Evolutionary conservation across 2,797 vertebrate species (phyloP).

Genomic region (Pipistrellus kuhlii): DNA sequence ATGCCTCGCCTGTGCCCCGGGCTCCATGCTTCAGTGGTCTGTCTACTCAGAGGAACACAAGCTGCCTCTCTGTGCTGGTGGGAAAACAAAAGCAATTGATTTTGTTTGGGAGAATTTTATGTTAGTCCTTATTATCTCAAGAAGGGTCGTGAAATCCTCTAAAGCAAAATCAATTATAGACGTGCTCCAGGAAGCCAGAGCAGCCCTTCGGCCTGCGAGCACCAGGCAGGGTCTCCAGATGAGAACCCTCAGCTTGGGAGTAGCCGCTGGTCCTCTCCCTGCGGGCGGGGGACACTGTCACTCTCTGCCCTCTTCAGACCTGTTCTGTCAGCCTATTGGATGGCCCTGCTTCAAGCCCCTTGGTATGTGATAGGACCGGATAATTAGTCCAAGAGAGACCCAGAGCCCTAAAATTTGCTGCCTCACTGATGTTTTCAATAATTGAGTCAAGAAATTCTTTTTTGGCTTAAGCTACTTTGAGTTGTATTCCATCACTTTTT

Average conservation of each 20-base stretch:
- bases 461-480: conserved; percentile 32
- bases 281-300: neutral
- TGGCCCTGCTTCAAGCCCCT: neutral
- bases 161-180: conserved; percentile 76
- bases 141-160: conserved; percentile 73
- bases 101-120: conserved; percentile 77
- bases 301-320: neutral
- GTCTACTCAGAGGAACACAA: neutral
- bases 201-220: conserved; percentile 55
- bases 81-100: conserved; percentile 66
- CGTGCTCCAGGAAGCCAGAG: neutral
- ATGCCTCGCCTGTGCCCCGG: neutral
- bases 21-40: neutral
- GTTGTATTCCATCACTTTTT: neutral
- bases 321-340: neutral
- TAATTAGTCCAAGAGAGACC: neutral
- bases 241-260: conserved; percentile 9
- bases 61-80: conserved; percentile 24
- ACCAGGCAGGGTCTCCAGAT: neutral
- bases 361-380: neutral
- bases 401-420: neutral
- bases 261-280: neutral
- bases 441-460: neutral
- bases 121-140: conserved; percentile 77
- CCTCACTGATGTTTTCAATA: neutral